phyloP scores from a whole-genome alignment of 2,113 vertebrate species.

The Podilymbus podiceps region DNA sequence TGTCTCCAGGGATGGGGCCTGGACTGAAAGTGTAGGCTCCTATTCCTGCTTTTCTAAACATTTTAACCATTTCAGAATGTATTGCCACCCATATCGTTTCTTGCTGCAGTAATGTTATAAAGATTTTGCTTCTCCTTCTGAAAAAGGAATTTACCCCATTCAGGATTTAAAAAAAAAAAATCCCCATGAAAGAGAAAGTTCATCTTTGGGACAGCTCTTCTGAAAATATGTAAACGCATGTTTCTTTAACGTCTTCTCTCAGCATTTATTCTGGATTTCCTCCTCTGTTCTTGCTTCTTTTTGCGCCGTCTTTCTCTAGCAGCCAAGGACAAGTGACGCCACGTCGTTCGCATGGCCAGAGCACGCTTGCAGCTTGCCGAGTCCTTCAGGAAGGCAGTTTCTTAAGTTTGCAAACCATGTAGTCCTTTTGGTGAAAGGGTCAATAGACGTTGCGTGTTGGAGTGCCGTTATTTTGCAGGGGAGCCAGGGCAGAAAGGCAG shows the following conservation, averaged over 20 bases:
- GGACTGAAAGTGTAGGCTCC: background rate
- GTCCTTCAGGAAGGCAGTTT: no score
- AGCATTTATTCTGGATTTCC: background rate
- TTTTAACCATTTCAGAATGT: background rate
- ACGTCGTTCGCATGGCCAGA: fast-evolving
- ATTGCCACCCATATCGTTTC: background rate
- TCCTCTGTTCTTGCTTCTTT: background rate
- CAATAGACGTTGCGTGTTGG: fast-evolving
- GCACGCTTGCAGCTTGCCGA: background rate
- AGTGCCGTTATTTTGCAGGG: background rate
- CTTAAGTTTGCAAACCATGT: fast-evolving
- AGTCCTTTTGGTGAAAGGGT: background rate
- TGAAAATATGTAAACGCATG: background rate
- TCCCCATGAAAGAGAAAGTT: fast-evolving
- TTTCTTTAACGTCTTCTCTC: background rate
- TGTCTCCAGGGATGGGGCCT: no score
- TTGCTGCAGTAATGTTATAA: background rate
- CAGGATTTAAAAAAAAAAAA: background rate
- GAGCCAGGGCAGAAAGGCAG: background rate
- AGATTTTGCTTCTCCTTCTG: background rate
- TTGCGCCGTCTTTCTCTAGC: background rate
- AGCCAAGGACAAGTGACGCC: background rate
- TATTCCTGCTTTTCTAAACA: background rate
- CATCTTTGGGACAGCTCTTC: background rate
- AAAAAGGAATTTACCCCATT: background rate